Evolutionary conservation across 2,797 vertebrate species (phyloP).

Genomic region (Schizothorax lantsangensis): DNA sequence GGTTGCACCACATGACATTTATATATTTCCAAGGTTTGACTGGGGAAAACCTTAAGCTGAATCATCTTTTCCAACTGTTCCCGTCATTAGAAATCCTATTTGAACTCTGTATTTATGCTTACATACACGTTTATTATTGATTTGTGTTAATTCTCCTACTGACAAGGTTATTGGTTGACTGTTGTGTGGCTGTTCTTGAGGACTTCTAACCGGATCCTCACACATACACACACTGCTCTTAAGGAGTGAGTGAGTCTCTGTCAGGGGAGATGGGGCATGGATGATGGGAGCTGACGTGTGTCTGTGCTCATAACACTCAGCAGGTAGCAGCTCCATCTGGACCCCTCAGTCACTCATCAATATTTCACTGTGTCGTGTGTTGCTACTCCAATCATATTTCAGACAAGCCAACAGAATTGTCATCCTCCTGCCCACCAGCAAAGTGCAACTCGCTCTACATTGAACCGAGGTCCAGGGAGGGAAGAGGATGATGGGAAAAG

Average conservation of each 20-base stretch:
- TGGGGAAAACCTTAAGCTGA: neutral
- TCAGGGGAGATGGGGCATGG: slow-evolving; percentile 41
- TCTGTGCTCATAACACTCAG: slow-evolving; percentile 80
- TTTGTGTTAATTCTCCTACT: slow-evolving; percentile 14
- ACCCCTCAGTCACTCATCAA: slow-evolving; percentile 74
- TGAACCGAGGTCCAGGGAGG: neutral
- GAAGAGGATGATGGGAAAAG: slow-evolving; percentile 2
- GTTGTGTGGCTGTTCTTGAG: slow-evolving; percentile 5
- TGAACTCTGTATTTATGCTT: neutral
- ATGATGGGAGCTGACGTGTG: slow-evolving; percentile 69
- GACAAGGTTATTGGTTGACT: neutral
- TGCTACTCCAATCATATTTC: slow-evolving; percentile 41
- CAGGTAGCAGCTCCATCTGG: slow-evolving; percentile 80
- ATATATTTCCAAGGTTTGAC: neutral
- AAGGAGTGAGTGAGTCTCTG: slow-evolving; percentile 6
- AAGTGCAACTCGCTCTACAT: neutral
- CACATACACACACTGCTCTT: slow-evolving; percentile 13
- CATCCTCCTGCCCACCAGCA: slow-evolving; percentile 27
- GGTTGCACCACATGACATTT: neutral
- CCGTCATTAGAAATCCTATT: neutral
- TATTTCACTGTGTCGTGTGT: slow-evolving; percentile 70
- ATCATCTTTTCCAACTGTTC: neutral
- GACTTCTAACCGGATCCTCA: slow-evolving; percentile 4
- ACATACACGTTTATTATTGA: neutral
- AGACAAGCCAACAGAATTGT: slow-evolving; percentile 40